Evolutionary conservation across 2,113 vertebrate genomes (phyloP).

Genomic region (Nycticryphes semicollaris): DNA sequence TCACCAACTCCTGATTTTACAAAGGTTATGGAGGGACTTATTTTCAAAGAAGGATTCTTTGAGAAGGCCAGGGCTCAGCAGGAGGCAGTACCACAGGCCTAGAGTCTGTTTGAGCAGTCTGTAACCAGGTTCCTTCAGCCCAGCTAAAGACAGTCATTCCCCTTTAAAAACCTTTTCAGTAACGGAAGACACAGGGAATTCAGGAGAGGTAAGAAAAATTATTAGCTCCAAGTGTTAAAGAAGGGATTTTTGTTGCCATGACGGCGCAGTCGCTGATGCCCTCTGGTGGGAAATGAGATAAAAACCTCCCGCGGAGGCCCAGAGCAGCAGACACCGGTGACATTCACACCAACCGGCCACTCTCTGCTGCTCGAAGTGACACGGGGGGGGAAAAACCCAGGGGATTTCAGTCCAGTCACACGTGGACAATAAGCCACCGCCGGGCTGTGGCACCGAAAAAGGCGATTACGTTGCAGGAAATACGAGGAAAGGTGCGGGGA

Average conservation of each 20-base stretch:
- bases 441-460: neutral
- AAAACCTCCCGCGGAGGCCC: neutral
- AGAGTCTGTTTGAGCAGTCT: neutral
- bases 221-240: fast-evolving
- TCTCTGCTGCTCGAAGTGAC: fast-evolving
- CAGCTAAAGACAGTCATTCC: neutral
- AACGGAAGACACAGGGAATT: neutral
- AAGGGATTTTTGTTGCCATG: fast-evolving
- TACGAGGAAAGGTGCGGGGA: fast-evolving
- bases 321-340: fast-evolving
- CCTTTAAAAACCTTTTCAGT: neutral
- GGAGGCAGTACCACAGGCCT: neutral
- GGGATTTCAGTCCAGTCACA: neutral
- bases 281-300: neutral
- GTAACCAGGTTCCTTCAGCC: neutral
- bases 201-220: neutral
- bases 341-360: neutral
- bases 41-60: fast-evolving
- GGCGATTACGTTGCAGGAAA: neutral
- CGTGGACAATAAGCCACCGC: neutral
- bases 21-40: neutral
- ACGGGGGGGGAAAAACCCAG: neutral
- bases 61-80: neutral
- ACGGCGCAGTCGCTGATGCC: neutral
- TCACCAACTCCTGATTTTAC: neutral